These are phyloP conservation scores for Sussaba pulchella DNA, from an alignment of 2,888 invertebrate genomes.

Conservation along the genomic window DNA sequence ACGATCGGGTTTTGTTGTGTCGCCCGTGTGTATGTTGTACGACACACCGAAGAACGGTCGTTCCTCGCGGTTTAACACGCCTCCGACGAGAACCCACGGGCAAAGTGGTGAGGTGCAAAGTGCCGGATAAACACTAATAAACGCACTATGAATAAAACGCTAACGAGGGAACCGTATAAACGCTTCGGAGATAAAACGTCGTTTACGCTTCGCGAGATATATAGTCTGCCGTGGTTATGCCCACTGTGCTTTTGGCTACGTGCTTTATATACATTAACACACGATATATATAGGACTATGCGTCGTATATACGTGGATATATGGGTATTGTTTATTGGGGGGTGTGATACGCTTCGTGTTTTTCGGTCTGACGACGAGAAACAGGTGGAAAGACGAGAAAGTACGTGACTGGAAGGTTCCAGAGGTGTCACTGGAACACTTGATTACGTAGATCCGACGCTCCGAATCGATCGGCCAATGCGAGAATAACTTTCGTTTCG, in stretches of 20 bases:
- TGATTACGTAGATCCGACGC: neutral
- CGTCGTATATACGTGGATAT: too few species aligned
- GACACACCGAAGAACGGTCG: slow-evolving; percentile 6
- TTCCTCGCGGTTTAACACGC: slow-evolving; percentile 39
- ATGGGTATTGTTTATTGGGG: too few species aligned
- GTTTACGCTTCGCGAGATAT: slow-evolving; percentile 59
- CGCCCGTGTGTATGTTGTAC: slow-evolving; percentile 35
- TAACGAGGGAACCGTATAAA: slow-evolving; percentile 74
- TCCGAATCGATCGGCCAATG: slow-evolving; percentile 8
- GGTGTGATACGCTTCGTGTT: too few species aligned
- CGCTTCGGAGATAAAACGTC: slow-evolving; percentile 71
- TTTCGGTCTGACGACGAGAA: neutral
- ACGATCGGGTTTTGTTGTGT: too few species aligned
- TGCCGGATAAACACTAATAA: slow-evolving; percentile 80
- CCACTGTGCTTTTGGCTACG: slow-evolving; percentile 5
- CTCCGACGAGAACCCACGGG: slow-evolving; percentile 36
- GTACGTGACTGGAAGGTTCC: slow-evolving; percentile 23
- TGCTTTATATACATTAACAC: slow-evolving; percentile 1
- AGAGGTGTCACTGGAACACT: neutral
- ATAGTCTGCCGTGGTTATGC: slow-evolving; percentile 19
- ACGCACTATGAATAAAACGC: slow-evolving; percentile 79
- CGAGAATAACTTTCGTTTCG: slow-evolving; percentile 3
- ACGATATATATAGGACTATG: too few species aligned
- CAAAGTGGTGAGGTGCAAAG: slow-evolving; percentile 75
- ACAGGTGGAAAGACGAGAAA: slow-evolving; percentile 21